Evolutionary conservation across 2,113 vertebrate species (phyloP), one percentile per base, ranked within the genome.

Genomic region (Stegastes partitus): DNA sequence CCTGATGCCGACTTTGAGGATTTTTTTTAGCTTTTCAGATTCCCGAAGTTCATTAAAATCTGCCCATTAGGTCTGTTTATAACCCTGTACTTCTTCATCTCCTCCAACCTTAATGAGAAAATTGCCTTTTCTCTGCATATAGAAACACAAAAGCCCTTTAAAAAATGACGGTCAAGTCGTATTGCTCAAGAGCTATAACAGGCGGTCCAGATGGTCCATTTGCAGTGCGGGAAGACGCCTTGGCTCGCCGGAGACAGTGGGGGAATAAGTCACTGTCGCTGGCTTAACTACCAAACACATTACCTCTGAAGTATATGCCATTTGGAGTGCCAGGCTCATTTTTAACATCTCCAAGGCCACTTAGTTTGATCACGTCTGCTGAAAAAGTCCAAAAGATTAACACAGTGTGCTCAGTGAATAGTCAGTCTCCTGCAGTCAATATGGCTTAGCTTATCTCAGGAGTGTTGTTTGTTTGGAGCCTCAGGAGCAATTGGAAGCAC

Each of bases 151-250:
- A 88, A 62, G 54, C 64, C 31, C 21, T 67, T 74, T 82, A 75
- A 91, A 87, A 91, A 92, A 91, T 89, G 88, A 91, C 75, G 86
- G 88, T 79, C 76, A 77, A 69, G 79, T 85, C 68, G 39, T 73
- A 47, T 64, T 84, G 77, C 58, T 75, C 34, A 14, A 74, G 83
- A 83, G 86, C 87, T 85, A 85, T 87, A 92, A 91, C 86, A 85
- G 85, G 80, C 71, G 5, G 75, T 83, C 83, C 93, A 93, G 92
- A 94, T 93, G 93, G 91, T 86, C 91, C 89, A 91, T 90, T 92
- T 88, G 72, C 81, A 31, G 82, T n/a, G 82, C 56, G 12, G 66
- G 67, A 69, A 72, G 70, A 54, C 26, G 62, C 73, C 69, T 86
- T 68, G 71, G 77, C 81, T 83, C 64, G 44, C 71, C 62, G 72